Evolutionary conservation across 1,140 invertebrate genomes (phyloP).

Genomic region (Palaemon carinicauda): DNA sequence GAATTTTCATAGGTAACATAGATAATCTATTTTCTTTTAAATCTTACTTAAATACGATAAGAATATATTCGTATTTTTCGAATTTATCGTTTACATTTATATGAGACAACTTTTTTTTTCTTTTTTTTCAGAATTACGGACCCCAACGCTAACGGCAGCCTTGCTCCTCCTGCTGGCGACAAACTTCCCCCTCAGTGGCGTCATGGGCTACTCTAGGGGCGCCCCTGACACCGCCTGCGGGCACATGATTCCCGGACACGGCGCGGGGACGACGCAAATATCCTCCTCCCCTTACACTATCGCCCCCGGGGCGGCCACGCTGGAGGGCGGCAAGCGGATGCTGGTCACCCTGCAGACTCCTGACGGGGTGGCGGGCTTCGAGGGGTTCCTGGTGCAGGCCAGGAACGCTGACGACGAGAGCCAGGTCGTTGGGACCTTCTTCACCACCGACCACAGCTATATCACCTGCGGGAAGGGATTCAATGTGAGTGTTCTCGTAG

Average conservation of each 20-base stretch:
- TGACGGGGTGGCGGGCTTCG: neutral
- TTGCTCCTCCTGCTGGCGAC: neutral
- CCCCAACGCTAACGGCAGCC: neutral
- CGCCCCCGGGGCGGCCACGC: neutral
- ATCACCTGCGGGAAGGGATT: slow-evolving; percentile 45
- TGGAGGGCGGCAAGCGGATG: slow-evolving; percentile 14
- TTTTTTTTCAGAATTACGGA: neutral
- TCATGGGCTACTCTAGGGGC: slow-evolving; percentile 10
- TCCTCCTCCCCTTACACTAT: slow-evolving; percentile 20
- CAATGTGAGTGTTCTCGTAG: slow-evolving; percentile 18
- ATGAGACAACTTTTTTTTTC: neutral
- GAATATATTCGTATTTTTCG: no score
- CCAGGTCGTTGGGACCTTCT: slow-evolving; percentile 34
- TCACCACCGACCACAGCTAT: slow-evolving; percentile 37
- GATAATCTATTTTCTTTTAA: no score
- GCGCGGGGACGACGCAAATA: neutral
- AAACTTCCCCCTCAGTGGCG: neutral
- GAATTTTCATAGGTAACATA: no score
- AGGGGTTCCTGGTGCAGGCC: slow-evolving; percentile 35
- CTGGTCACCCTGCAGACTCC: slow-evolving; percentile 18
- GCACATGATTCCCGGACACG: neutral
- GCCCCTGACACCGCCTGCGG: slow-evolving; percentile 36
- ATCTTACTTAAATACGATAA: neutral
- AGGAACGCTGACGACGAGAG: neutral
- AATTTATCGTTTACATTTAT: neutral